A percentile compares a stretch with the other conserved stretches of the same genome.
phyloP scores from a whole-genome alignment of 2,797 vertebrate species.

The Ambastaia sidthimunki region DNA sequence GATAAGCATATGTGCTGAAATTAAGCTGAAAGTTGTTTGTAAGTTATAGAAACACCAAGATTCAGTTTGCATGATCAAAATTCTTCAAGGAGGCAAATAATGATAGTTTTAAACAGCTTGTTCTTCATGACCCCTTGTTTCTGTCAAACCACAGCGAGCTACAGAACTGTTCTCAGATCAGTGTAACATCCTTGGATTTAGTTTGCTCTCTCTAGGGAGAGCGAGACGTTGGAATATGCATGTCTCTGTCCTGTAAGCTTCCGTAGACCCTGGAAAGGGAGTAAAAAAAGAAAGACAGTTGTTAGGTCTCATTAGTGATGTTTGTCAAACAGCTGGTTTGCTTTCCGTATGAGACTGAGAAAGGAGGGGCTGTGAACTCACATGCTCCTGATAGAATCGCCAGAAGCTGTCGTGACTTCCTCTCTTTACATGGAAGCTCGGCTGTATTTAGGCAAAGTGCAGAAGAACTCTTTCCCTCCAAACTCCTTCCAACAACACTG shows the following conservation, averaged over 20 bases:
- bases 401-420: conserved; percentile 26
- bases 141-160: neutral
- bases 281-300: conserved; percentile 60
- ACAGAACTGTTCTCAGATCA: conserved; percentile 31
- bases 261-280: conserved; percentile 18
- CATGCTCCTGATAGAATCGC: conserved; percentile 42
- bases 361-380: conserved; percentile 19
- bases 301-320: conserved; percentile 68
- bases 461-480: conserved; percentile 15
- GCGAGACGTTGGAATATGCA: conserved; percentile 63
- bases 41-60: neutral
- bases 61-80: neutral
- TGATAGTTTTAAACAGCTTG: conserved; percentile 13
- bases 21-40: too few relatives aligned
- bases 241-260: conserved; percentile 40
- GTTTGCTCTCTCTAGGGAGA: conserved; percentile 66
- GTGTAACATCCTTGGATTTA: conserved; percentile 58
- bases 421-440: conserved; percentile 32
- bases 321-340: conserved; percentile 77
- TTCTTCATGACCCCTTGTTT: conserved; percentile 5
- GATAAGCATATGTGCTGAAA: too few relatives aligned
- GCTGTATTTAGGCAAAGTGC: conserved; percentile 26
- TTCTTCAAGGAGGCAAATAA: neutral
- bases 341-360: conserved; percentile 63
- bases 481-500: neutral